Conservation (phyloP, 2,888 invertebrate genomes). For the Idaea straminata region DNA sequence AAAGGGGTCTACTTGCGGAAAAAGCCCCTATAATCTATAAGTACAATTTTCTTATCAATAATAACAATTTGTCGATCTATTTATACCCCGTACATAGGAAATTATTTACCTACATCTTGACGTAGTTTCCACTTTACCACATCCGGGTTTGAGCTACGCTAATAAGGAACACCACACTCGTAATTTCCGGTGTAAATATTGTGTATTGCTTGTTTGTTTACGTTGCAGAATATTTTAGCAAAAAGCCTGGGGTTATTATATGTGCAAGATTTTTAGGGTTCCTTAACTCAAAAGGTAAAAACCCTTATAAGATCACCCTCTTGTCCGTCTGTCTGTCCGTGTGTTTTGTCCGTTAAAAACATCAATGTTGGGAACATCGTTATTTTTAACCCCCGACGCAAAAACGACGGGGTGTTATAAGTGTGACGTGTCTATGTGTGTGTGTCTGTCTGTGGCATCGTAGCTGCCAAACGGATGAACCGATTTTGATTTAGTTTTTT, state of each 20-base stretch:
- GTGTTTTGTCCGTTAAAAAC: too few relatives aligned
- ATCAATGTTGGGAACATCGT: too few relatives aligned
- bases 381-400: too few relatives aligned
- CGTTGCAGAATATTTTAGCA: neutral
- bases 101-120: neutral
- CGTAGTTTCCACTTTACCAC: neutral
- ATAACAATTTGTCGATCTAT: neutral
- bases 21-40: neutral
- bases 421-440: too few relatives aligned
- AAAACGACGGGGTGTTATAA: too few relatives aligned
- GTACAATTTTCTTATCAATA: neutral
- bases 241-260: neutral
- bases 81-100: neutral
- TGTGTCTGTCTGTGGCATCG: too few relatives aligned
- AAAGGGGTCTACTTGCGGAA: neutral
- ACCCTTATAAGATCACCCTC: too few relatives aligned
- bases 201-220: neutral
- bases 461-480: too few relatives aligned
- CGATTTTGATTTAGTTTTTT: too few relatives aligned
- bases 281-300: too few relatives aligned
- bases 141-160: neutral
- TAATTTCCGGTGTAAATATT: neutral
- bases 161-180: slow-evolving; percentile 1
- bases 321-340: too few relatives aligned
- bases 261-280: too few relatives aligned